A percentile compares a stretch with the other conserved stretches of the same genome.
Conservation (phyloP, 2,888 invertebrate genomes). For the Trichacis sp. region DNA sequence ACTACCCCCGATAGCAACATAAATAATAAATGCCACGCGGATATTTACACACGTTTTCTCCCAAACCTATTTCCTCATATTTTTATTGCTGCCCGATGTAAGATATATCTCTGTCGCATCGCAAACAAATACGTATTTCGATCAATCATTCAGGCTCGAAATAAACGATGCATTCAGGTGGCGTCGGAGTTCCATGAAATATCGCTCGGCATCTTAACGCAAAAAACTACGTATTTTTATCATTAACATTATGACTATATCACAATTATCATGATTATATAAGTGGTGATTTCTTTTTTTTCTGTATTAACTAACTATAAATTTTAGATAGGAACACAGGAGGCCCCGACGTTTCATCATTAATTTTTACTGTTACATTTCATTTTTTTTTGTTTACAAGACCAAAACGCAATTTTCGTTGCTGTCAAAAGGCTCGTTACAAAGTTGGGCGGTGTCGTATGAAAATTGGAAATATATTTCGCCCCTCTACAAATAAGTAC, state of each 20-base stretch:
- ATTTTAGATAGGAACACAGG: constrained; percentile 39
- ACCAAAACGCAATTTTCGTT: not conserved
- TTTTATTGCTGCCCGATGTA: constrained; percentile 41
- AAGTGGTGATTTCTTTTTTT: constrained; percentile 49
- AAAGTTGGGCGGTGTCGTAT: not conserved
- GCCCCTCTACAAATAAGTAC: not conserved
- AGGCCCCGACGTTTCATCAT: constrained; percentile 24
- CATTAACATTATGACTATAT: constrained; percentile 56
- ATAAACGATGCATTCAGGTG: constrained; percentile 2
- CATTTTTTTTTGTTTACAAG: not conserved
- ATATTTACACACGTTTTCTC: constrained; percentile 59
- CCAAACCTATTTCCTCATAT: constrained; percentile 16
- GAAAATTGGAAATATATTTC: not conserved
- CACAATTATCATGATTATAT: constrained; percentile 57
- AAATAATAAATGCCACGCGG: constrained; percentile 63
- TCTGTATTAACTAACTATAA: constrained; percentile 32
- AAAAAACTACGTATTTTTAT: constrained; percentile 40
- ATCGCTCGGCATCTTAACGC: constrained; percentile 22
- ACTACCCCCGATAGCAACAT: constrained; percentile 59
- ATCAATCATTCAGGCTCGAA: not conserved
- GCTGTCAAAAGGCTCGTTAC: not conserved
- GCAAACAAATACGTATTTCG: constrained; percentile 13
- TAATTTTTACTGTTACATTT: no score
- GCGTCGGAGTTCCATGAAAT: constrained; percentile 37
- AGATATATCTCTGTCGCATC: constrained; percentile 32